Evolutionary conservation across 2,113 vertebrate genomes (phyloP), one percentile per base, ranked within the genome.

Genomic region (Apistogramma diplotaenia): DNA sequence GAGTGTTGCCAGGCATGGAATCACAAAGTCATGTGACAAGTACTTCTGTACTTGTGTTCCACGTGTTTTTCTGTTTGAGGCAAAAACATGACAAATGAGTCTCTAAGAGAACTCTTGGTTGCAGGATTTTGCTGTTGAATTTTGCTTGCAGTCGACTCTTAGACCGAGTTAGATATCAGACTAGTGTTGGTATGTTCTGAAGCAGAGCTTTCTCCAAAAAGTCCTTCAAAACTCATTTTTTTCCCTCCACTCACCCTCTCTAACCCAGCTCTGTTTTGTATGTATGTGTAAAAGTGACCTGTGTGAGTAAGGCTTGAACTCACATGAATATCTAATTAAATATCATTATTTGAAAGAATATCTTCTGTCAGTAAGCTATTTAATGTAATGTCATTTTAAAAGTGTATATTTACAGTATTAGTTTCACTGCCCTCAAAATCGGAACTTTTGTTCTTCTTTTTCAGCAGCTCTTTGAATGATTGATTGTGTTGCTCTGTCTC

Each of bases 21-120:
- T 89, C 89, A 89, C 87, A 86, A 91, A 92, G 92, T 94, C 91
- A 93, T 61, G 74, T 86, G 86, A 89, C 79, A 88, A 86, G 92
- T 83, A 89, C 55, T 79, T 85, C 33, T 76, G 58, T 78, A 77
- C 86, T 88, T 94, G 25, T 40, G 23, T 79, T 46, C 43, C 43
- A 49, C 81, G 71, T 57, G 29, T 35, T 35, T 35, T 8, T 77
- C 31, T 58, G 1, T 89, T 62, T 79, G 25, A 82, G 49, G 72
- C 37, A 23, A 75, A 81, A 49, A 70, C 31, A 18, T 19, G 16
- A 54, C 65, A 82, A 61, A 56, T 31, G 12, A 76, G 37, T 12
- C 77, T 80, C 8, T 43, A 37, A 29, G 23, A n/a, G 8, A 56
- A 46, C 15, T 33, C 29, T 53, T 12, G 23, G 18, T 46, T 51